Base-by-base conservation (phyloP, 2,797 vertebrate genomes). In the Melopsittacus undulatus region DNA sequence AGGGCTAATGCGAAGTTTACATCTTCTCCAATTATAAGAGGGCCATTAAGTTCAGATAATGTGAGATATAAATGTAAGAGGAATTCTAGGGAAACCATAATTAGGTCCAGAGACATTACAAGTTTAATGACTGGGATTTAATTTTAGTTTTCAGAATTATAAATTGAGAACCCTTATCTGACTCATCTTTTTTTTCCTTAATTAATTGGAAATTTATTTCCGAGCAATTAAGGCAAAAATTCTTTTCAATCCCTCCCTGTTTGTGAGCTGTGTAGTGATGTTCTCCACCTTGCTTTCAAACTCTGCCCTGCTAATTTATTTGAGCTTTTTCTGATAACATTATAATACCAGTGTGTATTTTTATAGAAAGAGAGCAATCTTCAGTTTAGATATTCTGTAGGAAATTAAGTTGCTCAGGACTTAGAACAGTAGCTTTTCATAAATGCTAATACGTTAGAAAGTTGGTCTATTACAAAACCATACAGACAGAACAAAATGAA, bases 181-280 rank as follows among this genome's bases (percentile, higher is more conserved):
- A 62, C 36, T 81, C 42, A 87, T 72, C 59, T 77, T 85, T 42
- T 43, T 43, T 43, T 43, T 43, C 66, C 40, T 76, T 91, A 91
- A 97, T 96, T 96, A 96, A 97, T 89, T 90, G 84, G n/a, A 96
- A 96, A 95, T 95, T 92, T 97, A 95, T 88, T 94, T 95, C 80
- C 68, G 68, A 87, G 74, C 74, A 94, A 93, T 94, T 92, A 94
- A 96, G 62, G 45, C n/a, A 64, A 72, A 94, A 14, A 70, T 57
- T 91, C 67, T 84, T 90, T 88, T 89, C 43, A 79, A 10, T 83
- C 54, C 45, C 43, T 61, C 79, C 68, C 32, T 90, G 70, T 87
- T 96, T 94, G 63, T 84, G 75, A 92, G 68, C 72, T 75, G 87
- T 82, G 54, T 57, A 42, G 7, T 80, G 59, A 89, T 81, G 43